Evolutionary conservation across 2,888 invertebrate genomes (phyloP).

Genomic region (Vanessa cardui): DNA sequence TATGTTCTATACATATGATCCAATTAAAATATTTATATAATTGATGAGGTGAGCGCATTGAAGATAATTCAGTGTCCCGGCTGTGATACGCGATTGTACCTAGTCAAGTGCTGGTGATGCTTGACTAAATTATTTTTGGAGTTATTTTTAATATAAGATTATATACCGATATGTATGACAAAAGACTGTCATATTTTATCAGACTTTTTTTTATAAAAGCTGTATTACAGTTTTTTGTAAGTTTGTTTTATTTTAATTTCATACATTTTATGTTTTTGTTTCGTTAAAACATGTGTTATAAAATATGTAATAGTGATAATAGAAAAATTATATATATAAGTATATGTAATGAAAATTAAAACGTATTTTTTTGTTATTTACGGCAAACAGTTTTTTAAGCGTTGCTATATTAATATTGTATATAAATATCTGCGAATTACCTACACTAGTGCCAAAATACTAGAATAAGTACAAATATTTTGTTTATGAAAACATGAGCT

Average conservation of each 20-base stretch:
- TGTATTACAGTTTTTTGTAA: background rate
- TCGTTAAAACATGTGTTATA: background rate
- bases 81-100: constrained; percentile 61
- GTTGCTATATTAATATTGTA: background rate
- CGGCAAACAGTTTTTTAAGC: too few species aligned
- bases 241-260: background rate
- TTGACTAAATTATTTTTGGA: constrained; percentile 40
- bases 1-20: background rate
- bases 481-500: background rate
- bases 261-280: background rate
- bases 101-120: constrained; percentile 45
- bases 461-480: constrained; percentile 14
- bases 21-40: background rate
- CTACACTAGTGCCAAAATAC: constrained; percentile 19
- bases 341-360: too few species aligned
- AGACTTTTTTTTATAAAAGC: too few species aligned
- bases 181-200: background rate
- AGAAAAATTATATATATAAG: too few species aligned
- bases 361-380: too few species aligned
- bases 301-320: too few species aligned
- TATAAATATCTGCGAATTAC: background rate
- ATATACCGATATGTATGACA: constrained; percentile 21
- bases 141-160: constrained; percentile 29
- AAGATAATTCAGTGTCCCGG: constrained; percentile 48
- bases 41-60: constrained; percentile 5